Evolutionary conservation across 2,797 vertebrate genomes (phyloP).

Genomic region (Clarias laeviceps): DNA sequence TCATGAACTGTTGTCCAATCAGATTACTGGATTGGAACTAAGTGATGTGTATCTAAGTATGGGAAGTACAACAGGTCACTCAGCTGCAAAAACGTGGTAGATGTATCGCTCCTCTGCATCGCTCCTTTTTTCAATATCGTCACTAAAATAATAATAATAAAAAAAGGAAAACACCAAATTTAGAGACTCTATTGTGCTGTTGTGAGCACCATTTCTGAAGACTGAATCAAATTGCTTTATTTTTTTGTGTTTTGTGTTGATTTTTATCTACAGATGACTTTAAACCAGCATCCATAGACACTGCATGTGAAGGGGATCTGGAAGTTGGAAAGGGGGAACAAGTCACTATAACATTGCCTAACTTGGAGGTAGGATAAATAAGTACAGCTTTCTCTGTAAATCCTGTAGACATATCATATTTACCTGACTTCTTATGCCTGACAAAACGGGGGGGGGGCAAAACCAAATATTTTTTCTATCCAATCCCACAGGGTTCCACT

Average conservation of each 20-base stretch:
- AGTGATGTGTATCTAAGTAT: no score
- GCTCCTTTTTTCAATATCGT: background rate
- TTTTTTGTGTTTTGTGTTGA: background rate
- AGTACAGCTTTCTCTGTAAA: background rate
- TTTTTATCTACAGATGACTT: slow-evolving; percentile 87
- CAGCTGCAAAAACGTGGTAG: background rate
- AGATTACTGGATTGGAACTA: no score
- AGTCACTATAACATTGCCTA: slow-evolving; percentile 96
- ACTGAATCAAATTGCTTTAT: background rate
- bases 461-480: slow-evolving; percentile 9
- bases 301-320: slow-evolving; percentile 91
- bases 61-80: background rate
- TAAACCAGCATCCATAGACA: slow-evolving; percentile 97
- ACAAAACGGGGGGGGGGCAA: no score
- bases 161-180: background rate
- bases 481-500: slow-evolving; percentile 84
- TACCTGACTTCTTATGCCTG: no score
- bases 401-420: background rate
- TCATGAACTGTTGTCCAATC: no score
- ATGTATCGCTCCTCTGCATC: background rate
- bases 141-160: background rate
- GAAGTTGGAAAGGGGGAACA: slow-evolving; percentile 97
- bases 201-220: background rate
- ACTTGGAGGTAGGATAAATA: slow-evolving; percentile 84
- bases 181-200: background rate